Percentiles rank a stretch among this genome's conserved stretches.
phyloP scores from a whole-genome alignment of 30 jellyfish, hydroid and myxozoan species.

The Hydra vulgaris region DNA sequence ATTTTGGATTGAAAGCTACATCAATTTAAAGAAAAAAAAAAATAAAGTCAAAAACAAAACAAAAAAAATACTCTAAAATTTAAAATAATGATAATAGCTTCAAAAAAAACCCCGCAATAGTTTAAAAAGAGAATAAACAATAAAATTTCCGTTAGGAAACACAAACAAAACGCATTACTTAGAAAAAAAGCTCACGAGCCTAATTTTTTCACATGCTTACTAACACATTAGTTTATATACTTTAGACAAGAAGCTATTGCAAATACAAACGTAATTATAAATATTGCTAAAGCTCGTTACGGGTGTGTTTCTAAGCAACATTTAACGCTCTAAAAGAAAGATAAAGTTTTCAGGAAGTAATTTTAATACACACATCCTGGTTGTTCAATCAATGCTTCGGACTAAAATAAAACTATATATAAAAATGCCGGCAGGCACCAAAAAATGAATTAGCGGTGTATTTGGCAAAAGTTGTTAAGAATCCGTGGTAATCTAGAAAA shows the following conservation, averaged over 20 bases:
- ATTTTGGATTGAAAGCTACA: conserved; percentile 82
- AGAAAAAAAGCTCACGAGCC: not conserved
- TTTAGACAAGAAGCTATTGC: not conserved
- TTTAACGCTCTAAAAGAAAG: not conserved
- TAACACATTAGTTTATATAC: not conserved
- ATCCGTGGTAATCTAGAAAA: not conserved
- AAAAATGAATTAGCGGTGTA: not conserved
- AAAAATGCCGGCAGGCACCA: not conserved
- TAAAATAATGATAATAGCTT: too few relatives aligned
- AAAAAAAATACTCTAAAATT: not conserved
- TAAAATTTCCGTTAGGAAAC: not conserved
- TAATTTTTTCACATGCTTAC: not conserved
- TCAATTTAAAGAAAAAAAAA: not conserved
- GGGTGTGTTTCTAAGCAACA: not conserved
- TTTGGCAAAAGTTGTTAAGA: not conserved
- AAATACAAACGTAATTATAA: not conserved
- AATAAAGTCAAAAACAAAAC: not conserved
- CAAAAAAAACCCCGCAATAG: too few relatives aligned
- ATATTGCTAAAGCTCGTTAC: not conserved
- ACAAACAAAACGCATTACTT: not conserved
- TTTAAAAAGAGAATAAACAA: not conserved
- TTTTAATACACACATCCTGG: not conserved
- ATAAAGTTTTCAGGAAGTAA: not conserved
- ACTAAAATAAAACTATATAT: not conserved
- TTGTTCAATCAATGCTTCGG: not conserved